Evolutionary conservation across 1,140 invertebrate genomes (phyloP), one percentile per base, ranked within the genome.

Genomic region (Coelopa frigida): DNA sequence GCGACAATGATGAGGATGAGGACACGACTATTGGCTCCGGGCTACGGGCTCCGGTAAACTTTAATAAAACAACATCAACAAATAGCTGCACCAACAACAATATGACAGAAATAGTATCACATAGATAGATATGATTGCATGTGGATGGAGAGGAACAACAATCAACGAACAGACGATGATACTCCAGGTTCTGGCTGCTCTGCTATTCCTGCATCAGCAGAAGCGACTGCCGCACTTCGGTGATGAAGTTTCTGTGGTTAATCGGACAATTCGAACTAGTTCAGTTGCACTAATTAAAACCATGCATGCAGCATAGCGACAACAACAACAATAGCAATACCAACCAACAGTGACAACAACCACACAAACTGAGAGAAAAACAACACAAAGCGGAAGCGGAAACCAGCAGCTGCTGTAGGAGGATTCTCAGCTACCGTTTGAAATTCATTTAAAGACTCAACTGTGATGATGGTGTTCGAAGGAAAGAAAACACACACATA

Each of bases 271-370:
- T 56, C 58, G 54, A 59, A 57, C 53, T 53, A 56, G 49, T 43
- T 51, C 51, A 46, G 51, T 49, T 53, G 58, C 52, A 57, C 61
- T 64, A 64, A 64, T 64, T 64, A 64, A 64, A 64, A 61, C 48
- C 58, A 57, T 29, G 18, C 10, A 23, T 7, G 38, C 38, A 40
- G 20, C 24, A 15, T 29, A 10, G 27, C 27, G 27, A 29, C 27
- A 10, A 14, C 8, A 29, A 10, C 14, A 10, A 29, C 27, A 14
- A 29, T 29, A 10, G 27, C 27, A 29, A 10, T 29, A 8, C 8
- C 27, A 8, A 29, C 27, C 14, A 14, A 29, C 27, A 29, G 8
- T 14, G 8, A 29, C 14, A 29, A 29, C 8, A 14, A 29, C 8
- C 27, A 29, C 8, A 29, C 8, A 29, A 29, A 29, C 8, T 10